Evolutionary conservation across 2,888 invertebrate genomes (phyloP).

Genomic region (Aleiodes testaceus): DNA sequence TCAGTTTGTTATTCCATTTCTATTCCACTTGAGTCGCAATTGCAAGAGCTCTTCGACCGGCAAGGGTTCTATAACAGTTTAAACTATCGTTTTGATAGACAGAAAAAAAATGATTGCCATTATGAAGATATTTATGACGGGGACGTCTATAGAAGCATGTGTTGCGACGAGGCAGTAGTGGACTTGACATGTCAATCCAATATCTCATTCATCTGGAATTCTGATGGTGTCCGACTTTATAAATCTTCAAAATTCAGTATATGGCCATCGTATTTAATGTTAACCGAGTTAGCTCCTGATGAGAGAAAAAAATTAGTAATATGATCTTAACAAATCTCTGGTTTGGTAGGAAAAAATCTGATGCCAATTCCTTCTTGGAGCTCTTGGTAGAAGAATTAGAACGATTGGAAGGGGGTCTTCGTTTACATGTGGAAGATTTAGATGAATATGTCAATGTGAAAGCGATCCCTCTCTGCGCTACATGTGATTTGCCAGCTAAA

Average conservation of each 20-base stretch:
- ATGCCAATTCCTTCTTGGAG: no score
- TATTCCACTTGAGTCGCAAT: conserved; percentile 43
- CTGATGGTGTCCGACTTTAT: no score
- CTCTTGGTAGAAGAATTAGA: no score
- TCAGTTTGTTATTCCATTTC: conserved; percentile 45
- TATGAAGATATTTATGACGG: conserved; percentile 50
- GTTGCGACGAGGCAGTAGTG: background rate
- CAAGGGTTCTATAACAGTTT: conserved; percentile 39
- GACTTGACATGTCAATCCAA: conserved; percentile 41
- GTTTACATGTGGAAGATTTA: background rate
- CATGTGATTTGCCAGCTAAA: conserved; percentile 33
- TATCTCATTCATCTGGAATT: conserved; percentile 44
- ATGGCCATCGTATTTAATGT: no score
- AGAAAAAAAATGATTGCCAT: conserved; percentile 38
- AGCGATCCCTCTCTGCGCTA: conserved; percentile 8
- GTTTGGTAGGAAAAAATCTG: no score
- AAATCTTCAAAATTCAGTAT: no score
- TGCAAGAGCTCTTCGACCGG: conserved; percentile 41
- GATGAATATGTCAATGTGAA: background rate
- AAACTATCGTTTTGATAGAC: conserved; percentile 30
- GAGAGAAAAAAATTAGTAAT: no score
- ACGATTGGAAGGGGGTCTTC: no score
- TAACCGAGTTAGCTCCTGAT: no score
- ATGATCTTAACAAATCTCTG: no score
- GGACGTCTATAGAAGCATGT: conserved; percentile 38